A percentile compares a stretch with the other conserved stretches of the same genome.
These are phyloP conservation scores for Takifugu rubripes DNA, from an alignment of 2,797 vertebrate species.

Conservation along the genomic window DNA sequence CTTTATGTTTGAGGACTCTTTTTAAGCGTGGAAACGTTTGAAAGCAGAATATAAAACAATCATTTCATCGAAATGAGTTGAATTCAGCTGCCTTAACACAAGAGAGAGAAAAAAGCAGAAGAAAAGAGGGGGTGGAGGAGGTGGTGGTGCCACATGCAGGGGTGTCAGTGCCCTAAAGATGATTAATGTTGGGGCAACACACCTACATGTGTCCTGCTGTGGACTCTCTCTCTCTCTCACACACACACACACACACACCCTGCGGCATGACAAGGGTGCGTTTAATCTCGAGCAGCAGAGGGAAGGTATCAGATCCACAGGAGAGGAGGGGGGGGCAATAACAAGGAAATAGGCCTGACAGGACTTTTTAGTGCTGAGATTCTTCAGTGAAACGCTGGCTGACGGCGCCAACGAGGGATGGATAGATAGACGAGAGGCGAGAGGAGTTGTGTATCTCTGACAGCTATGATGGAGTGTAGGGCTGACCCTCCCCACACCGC, in stretches of 20 bases:
- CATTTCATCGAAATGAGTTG: background rate
- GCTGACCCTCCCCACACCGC: constrained; percentile 57
- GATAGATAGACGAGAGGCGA: constrained; percentile 46
- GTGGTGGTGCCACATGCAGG: constrained; percentile 69
- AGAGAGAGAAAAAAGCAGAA: constrained; percentile 20
- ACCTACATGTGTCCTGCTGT: constrained; percentile 33
- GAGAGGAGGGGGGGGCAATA: constrained; percentile 80
- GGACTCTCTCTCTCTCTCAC: constrained; percentile 34
- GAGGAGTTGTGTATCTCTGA: constrained; percentile 60
- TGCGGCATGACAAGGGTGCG: constrained; percentile 57
- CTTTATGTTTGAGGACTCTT: constrained; percentile 17
- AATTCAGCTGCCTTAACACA: background rate
- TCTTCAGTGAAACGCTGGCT: constrained; percentile 90
- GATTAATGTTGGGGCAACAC: constrained; percentile 91
- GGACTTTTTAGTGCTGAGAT: constrained; percentile 97
- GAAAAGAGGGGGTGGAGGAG: constrained; percentile 40
- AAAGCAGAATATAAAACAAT: too few species aligned
- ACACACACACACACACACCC: constrained; percentile 29
- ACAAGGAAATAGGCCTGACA: constrained; percentile 99
- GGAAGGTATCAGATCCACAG: constrained; percentile 37
- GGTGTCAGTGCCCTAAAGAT: constrained; percentile 99
- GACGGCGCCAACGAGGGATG: constrained; percentile 41
- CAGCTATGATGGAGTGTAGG: constrained; percentile 90
- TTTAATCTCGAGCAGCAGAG: constrained; percentile 87
- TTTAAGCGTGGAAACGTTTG: too few species aligned